phyloP scores from a whole-genome alignment of 2,113 vertebrate species.

The Pavo muticus region DNA sequence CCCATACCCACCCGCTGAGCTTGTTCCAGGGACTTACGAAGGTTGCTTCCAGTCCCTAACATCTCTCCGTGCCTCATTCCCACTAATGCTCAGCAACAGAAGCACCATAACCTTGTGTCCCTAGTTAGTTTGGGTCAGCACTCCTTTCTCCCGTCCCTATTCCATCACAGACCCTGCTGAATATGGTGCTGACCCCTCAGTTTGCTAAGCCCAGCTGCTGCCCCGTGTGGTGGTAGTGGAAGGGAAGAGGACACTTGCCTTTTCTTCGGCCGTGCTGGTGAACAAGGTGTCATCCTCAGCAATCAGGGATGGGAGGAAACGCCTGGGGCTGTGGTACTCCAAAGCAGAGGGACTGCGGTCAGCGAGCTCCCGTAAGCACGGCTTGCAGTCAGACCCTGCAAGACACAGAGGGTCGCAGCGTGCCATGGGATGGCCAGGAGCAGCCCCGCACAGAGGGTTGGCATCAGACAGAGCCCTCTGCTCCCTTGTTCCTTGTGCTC shows the following conservation, averaged over 20 bases:
- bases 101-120: background rate
- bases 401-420: background rate
- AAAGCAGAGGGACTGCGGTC: slow-evolving; percentile 28
- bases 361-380: slow-evolving; percentile 67
- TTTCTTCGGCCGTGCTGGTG: slow-evolving; percentile 73
- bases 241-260: slow-evolving; percentile 72
- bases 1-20: background rate
- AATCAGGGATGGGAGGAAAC: slow-evolving; percentile 75
- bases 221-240: rapidly evolving
- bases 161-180: background rate
- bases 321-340: slow-evolving; percentile 58
- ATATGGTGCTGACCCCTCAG: background rate
- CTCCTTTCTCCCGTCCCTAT: background rate
- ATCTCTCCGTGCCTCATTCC: background rate
- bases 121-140: background rate
- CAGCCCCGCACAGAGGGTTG: background rate
- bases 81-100: background rate
- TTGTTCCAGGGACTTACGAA: background rate
- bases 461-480: background rate
- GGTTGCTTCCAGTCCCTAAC: background rate
- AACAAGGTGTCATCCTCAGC: slow-evolving; percentile 80
- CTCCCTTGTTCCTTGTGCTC: background rate
- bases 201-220: background rate
- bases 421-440: background rate
- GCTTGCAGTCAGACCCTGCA: slow-evolving; percentile 87